Evolutionary conservation across 2,888 invertebrate species (phyloP), one percentile per base, ranked within the genome.

Genomic region (Xanthia togata): DNA sequence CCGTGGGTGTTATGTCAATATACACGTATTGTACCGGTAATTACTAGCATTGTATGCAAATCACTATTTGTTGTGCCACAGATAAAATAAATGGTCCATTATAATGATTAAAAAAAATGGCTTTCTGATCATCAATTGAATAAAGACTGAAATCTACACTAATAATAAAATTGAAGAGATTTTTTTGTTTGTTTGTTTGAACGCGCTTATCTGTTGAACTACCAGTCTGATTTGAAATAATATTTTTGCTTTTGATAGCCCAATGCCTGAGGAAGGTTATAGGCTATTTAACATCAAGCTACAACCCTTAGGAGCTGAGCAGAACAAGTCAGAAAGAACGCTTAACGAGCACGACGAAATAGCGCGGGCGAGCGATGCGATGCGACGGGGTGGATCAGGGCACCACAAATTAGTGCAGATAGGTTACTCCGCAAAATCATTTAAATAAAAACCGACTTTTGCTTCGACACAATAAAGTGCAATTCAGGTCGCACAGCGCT

Each of bases 31-130:
- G 80, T 83, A 65, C 65, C 14, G 31, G 68, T 87, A 85, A 88
- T 86, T 85, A 78, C 85, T 26, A 26, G 73, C 74, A 87, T 87
- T 87, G 87, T 87, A 87, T 87, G 87, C 81, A 88, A 88, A 88
- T 87, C 63, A 76, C 62, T 83, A 70, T 82, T 83, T 80, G 76
- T 75, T 78, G 65, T 38, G 55, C n/a, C 63, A 64, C 53, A 81
- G 83, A 87, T 85, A 74, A 79, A 79, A 68, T 79, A 83, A 76
- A 78, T 73, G 64, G 67, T 41, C 65, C 64, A 76, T 74, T 76
- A 67, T 70, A 70, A 23, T 41, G 35, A 73, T 76, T 76, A 57
- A 63, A 73, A 70, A 78, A 80, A 73, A 53, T 53, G 23, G 8
- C 0, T 38, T 73, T 35, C 55, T 26, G 50, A 47, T 47, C 38